Percentiles rank a stretch among this genome's conserved stretches.
These are phyloP conservation scores for Axis porcinus DNA, from an alignment of 2,113 vertebrate species.

Conservation along the genomic window DNA sequence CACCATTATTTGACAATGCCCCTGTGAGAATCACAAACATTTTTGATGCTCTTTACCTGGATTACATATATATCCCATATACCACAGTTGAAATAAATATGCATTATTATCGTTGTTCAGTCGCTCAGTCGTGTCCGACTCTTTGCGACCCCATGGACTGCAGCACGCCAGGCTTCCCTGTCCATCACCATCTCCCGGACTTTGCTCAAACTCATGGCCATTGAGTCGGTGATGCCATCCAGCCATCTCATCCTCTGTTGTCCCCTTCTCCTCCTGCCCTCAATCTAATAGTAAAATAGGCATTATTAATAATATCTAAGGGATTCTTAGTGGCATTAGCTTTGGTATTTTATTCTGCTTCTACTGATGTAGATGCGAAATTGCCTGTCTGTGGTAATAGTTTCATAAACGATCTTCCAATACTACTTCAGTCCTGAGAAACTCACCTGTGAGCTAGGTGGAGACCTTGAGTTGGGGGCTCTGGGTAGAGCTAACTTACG, in stretches of 20 bases:
- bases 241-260: background rate
- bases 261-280: background rate
- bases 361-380: no score
- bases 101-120: fast-evolving
- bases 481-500: no score
- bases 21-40: background rate
- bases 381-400: background rate
- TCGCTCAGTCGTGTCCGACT: background rate
- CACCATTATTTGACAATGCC: background rate
- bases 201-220: fast-evolving
- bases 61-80: background rate
- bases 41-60: background rate
- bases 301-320: background rate
- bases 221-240: background rate
- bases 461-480: background rate
- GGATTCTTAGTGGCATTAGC: background rate
- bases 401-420: background rate
- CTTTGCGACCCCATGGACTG: background rate
- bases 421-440: fast-evolving
- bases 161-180: background rate
- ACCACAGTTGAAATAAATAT: background rate
- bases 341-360: background rate
- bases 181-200: background rate
- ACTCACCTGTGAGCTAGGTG: fast-evolving
- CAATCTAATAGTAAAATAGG: background rate